Conservation (phyloP, 2,888 invertebrate genomes). For the Dicranocentrus wangi region DNA sequence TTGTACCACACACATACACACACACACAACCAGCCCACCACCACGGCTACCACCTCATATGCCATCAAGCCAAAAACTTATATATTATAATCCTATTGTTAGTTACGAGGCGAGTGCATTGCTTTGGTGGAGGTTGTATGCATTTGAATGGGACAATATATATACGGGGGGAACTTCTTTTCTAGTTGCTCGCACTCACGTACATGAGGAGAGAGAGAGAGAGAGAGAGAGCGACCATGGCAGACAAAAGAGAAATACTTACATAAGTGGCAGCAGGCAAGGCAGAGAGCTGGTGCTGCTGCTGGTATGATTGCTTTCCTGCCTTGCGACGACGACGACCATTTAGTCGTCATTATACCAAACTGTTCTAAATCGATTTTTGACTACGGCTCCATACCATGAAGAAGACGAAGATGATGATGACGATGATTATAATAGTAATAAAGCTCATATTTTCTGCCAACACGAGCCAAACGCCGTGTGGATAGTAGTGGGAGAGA, state of each 20-base stretch:
- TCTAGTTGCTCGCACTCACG: not conserved
- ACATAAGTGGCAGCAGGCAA: constrained; percentile 15
- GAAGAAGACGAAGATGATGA: constrained; percentile 20
- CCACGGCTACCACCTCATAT: constrained; percentile 15
- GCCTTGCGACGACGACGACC: too few relatives aligned
- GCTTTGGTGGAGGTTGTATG: constrained; percentile 3
- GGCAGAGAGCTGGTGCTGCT: too few relatives aligned
- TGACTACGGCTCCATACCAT: constrained; percentile 16
- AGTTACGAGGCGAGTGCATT: constrained; percentile 27
- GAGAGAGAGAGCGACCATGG: not conserved
- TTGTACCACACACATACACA: constrained; percentile 13
- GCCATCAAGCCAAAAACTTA: constrained; percentile 25
- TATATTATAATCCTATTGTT: constrained; percentile 31
- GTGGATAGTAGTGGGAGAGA: too few relatives aligned
- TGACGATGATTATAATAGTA: constrained; percentile 48
- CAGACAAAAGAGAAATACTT: constrained; percentile 4
- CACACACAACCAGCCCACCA: not conserved
- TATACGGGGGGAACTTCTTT: not conserved
- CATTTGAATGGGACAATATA: constrained; percentile 25
- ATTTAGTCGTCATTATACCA: constrained; percentile 57
- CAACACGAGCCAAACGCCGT: constrained; percentile 36
- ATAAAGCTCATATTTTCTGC: constrained; percentile 54
- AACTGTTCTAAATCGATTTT: constrained; percentile 62
- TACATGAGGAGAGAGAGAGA: too few relatives aligned
- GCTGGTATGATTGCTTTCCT: constrained; percentile 25